Base-by-base conservation (phyloP, 2,888 invertebrate species). In the Plutella xylostella region DNA sequence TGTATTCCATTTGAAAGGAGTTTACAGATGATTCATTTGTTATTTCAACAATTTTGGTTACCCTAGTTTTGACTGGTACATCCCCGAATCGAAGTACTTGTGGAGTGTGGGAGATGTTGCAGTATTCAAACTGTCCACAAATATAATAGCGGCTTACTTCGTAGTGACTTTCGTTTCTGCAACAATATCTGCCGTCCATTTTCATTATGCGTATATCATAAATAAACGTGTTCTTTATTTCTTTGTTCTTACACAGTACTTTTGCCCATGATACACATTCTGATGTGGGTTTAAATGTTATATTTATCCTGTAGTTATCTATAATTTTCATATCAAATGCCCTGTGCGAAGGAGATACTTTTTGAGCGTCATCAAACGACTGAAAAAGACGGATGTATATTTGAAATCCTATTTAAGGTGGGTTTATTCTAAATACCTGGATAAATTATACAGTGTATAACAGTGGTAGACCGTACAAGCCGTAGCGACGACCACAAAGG, bases 101-200 rank as follows among this genome's bases (percentile, higher is more conserved):
- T 1, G 89, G 89, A 18, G 58, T 52, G 49, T 88, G 68, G 4
- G 60, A 60, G 14, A 89, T 62, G 20, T 65, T 60, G 21, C 85
- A 74, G 38, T 69, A 63, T 65, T 88, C 87, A 46, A 76, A 83
- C 58, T 85, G 76, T 0, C 88, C 89, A 55, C 87, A 80, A 17
- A 89, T 65, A 48, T 87, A 87, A 45, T 86, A 75, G 43, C 85
- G 70, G 1, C 85, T 78, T 34, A 77, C 65, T 70, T 85, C 84
- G 15, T 75, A 66, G 54, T 83, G 80, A 21, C 55, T 51, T 53
- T 80, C 80, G 49, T 68, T 57, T 45, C 64, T 52, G 50, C 82
- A 82, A 53, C 79, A 82, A n/a, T 62, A 61, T 40, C 50, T 52
- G 30, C 69, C 75, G 48, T 77, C 67, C 2, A 72, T 65, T 57